Evolutionary conservation across 2,888 invertebrate genomes (phyloP).

Genomic region (Sussaba pulchella): DNA sequence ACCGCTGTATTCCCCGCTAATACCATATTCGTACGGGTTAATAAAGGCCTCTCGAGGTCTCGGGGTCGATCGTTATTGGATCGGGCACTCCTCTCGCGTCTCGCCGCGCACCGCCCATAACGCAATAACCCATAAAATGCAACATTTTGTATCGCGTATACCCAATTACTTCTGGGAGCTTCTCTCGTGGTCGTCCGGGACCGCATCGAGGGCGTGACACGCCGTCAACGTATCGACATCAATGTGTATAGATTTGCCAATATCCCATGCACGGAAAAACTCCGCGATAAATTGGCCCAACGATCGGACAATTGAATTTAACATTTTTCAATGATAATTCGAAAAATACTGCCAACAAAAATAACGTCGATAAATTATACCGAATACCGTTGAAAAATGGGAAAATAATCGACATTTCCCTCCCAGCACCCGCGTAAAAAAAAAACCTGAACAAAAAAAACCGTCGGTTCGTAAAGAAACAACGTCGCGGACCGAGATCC

Average conservation of each 20-base stretch:
- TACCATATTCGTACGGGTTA: conserved; percentile 78
- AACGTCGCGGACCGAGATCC: too few relatives aligned
- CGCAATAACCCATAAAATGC: conserved; percentile 83
- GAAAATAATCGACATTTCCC: too few relatives aligned
- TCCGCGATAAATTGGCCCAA: too few relatives aligned
- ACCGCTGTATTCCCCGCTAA: conserved; percentile 30
- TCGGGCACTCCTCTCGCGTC: conserved; percentile 80
- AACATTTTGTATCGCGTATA: conserved; percentile 81
- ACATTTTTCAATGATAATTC: too few relatives aligned
- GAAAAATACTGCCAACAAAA: too few relatives aligned
- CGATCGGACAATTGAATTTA: too few relatives aligned
- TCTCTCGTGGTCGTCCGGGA: background rate
- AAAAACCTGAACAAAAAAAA: too few relatives aligned
- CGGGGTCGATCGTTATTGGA: conserved; percentile 83
- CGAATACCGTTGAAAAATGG: too few relatives aligned
- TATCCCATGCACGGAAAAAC: background rate
- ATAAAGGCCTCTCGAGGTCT: conserved; percentile 81
- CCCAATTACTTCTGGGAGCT: conserved; percentile 76
- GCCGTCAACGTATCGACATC: conserved; percentile 21
- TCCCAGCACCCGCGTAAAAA: too few relatives aligned
- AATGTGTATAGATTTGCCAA: conserved; percentile 42
- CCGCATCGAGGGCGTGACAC: conserved; percentile 64
- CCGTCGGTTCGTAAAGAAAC: too few relatives aligned
- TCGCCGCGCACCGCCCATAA: conserved; percentile 73
- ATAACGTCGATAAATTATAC: too few relatives aligned